Conservation (phyloP, 2,113 vertebrate genomes). For the Ia io region DNA sequence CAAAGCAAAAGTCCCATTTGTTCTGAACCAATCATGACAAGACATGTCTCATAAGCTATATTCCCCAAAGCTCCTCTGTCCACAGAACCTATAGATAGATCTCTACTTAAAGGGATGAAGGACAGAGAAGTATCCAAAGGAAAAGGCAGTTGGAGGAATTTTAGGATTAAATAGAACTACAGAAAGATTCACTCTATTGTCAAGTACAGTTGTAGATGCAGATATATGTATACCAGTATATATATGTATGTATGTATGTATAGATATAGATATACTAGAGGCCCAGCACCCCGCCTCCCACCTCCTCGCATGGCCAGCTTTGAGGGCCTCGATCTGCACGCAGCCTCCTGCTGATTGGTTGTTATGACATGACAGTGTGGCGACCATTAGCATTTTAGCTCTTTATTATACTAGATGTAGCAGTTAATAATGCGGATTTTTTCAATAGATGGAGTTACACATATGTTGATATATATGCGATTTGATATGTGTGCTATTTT, state of each 20-base stretch:
- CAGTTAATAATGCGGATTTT: too few relatives aligned
- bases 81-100: not conserved
- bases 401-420: too few relatives aligned
- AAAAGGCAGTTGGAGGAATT: not conserved
- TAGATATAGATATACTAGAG: not conserved
- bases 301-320: too few relatives aligned
- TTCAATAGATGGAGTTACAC: too few relatives aligned
- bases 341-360: too few relatives aligned
- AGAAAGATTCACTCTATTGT: not conserved
- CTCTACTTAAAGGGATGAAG: not conserved
- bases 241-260: not conserved
- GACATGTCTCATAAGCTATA: not conserved
- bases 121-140: not conserved
- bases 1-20: not conserved
- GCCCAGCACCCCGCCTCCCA: too few relatives aligned
- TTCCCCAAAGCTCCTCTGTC: not conserved
- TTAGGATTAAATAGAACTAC: not conserved
- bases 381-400: too few relatives aligned
- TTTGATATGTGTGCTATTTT: too few relatives aligned
- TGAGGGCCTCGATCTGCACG: too few relatives aligned
- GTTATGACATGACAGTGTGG: too few relatives aligned
- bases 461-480: too few relatives aligned
- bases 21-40: not conserved
- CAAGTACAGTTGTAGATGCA: not conserved
- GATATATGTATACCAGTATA: not conserved